Conservation (phyloP, 2,888 invertebrate species). For the Mesochorus sp. region DNA sequence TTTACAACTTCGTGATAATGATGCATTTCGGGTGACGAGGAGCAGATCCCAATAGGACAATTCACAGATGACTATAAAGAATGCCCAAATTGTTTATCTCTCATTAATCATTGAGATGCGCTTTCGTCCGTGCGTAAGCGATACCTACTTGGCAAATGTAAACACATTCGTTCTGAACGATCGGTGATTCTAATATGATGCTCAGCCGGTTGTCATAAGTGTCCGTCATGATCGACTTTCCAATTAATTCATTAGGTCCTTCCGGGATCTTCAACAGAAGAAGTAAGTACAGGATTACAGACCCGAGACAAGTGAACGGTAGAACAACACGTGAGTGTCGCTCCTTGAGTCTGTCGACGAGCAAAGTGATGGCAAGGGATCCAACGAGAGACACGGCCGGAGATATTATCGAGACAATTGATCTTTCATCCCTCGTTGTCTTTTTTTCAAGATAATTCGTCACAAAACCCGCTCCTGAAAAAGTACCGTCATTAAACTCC, state of each 20-base stretch:
- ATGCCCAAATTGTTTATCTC: too few species aligned
- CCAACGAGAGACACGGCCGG: slow-evolving; percentile 91
- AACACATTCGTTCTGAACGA: slow-evolving; percentile 87
- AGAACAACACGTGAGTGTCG: slow-evolving; percentile 87
- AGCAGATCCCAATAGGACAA: too few species aligned
- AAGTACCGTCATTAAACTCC: too few species aligned
- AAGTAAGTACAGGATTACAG: slow-evolving; percentile 87
- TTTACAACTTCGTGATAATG: too few species aligned
- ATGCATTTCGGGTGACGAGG: too few species aligned
- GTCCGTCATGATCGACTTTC: slow-evolving; percentile 85
- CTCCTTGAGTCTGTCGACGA: slow-evolving; percentile 88
- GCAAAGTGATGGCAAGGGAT: slow-evolving; percentile 89
- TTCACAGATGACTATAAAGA: too few species aligned
- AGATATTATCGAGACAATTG: slow-evolving; percentile 90
- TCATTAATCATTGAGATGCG: too few species aligned
- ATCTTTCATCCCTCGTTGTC: slow-evolving; percentile 89
- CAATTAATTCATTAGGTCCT: slow-evolving; percentile 85
- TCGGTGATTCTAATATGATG: slow-evolving; percentile 85
- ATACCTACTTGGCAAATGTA: too few species aligned
- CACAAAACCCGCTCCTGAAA: slow-evolving; percentile 90
- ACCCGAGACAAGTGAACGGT: slow-evolving; percentile 86
- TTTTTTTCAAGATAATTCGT: slow-evolving; percentile 92
- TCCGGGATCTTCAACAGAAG: slow-evolving; percentile 87
- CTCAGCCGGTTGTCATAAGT: slow-evolving; percentile 66
- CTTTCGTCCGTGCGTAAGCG: too few species aligned